These are phyloP conservation scores for Eristalinus aeneus DNA, from an alignment of 2,888 invertebrate species.

Conservation along the genomic window DNA sequence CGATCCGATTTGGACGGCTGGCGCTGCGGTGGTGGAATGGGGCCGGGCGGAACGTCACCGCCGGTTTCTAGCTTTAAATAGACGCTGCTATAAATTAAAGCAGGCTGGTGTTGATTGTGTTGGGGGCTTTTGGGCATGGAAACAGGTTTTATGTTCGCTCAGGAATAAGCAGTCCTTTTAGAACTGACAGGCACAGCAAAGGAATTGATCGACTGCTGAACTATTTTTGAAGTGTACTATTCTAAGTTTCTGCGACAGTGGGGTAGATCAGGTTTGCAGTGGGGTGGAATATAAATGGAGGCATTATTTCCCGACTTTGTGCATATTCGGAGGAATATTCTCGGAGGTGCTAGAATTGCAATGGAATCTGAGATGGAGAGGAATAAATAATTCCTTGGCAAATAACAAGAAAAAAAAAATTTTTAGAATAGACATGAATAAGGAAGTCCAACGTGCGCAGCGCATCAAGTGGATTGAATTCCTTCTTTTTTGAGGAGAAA, in stretches of 20 bases:
- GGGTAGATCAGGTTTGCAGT: background rate
- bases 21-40: background rate
- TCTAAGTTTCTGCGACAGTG: background rate
- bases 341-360: background rate
- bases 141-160: slow-evolving; percentile 22
- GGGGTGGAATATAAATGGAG: background rate
- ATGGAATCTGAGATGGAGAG: background rate
- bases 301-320: too few relatives aligned
- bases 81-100: slow-evolving; percentile 40
- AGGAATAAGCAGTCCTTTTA: slow-evolving; percentile 31
- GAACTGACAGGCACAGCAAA: slow-evolving; percentile 4
- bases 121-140: background rate
- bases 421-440: too few relatives aligned
- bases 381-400: background rate
- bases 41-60: background rate
- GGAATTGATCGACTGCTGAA: slow-evolving; percentile 14
- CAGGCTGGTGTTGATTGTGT: background rate
- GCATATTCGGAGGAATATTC: background rate
- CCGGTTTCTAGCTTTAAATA: slow-evolving; percentile 29
- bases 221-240: slow-evolving; percentile 15
- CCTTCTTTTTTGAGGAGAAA: too few relatives aligned
- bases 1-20: background rate
- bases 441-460: too few relatives aligned
- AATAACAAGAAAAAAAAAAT: too few relatives aligned
- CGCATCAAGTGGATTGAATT: too few relatives aligned